Evolutionary conservation across 1,140 invertebrate genomes (phyloP), one percentile per base, ranked within the genome.

Genomic region (Sitobion miscanthi): DNA sequence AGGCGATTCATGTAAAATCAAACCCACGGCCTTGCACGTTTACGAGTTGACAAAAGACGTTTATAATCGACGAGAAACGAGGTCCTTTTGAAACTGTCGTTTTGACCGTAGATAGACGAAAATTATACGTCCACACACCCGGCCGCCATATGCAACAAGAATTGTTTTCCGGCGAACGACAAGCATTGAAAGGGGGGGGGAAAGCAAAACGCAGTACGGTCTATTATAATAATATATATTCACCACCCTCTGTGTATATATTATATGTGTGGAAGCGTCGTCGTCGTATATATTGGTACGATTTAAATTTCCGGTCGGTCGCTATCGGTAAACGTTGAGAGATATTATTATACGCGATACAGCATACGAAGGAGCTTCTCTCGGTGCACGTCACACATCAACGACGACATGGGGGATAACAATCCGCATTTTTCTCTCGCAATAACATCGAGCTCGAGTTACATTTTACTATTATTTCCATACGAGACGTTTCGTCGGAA

Each of bases 301-400:
- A 82, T 93, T 93, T 85, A 86, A 93, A 93, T 93, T 93, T 93
- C 91, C 91, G 91, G 91, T 86, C 82, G 91, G 49, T 86, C 91
- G 91, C 91, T 45, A 54, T 93, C 91, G 82, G 49, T 69, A 69
- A 69, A 69, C 38, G 89, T 30, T 42, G 89, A 90, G 45, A 45
- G 88, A 90, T 90, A 90, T 90, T 38, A 38, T 77, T 77, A 77
- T 77, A 77, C 62, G 62, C 52, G 88, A 57, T 57, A 89, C 87
- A 35, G 21, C 49, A n/a, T 85, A 52, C 47, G 47, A 87, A 30
- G 85, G 45, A 17, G 85, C 35, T 87, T 17, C 85, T 47, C 49
- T 45, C 21, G 45, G 62, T n/a, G 62, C 62, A n/a, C n/a, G 57
- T 90, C 89, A 69, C 89, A 90, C 54, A 45, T 90, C 89, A 90